phyloP scores from a whole-genome alignment of 2,888 invertebrate genomes.

The Drosophila monieri region DNA sequence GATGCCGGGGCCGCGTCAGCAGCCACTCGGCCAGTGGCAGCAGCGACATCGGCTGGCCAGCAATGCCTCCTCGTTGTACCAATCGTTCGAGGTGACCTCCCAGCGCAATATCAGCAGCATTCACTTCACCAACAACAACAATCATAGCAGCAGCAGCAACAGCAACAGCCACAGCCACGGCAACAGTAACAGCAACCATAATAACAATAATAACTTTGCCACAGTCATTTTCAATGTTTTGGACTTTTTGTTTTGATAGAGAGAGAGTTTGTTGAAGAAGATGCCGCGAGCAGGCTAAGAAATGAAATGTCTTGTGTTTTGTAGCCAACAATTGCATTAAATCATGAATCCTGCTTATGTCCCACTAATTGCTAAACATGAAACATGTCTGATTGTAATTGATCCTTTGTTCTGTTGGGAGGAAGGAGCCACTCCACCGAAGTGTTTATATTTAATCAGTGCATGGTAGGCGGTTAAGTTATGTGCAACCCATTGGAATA shows the following conservation, averaged over 20 bases:
- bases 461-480: slow-evolving; percentile 1
- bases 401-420: too few species aligned
- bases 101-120: slow-evolving; percentile 25
- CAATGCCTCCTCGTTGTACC: slow-evolving; percentile 59
- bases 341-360: slow-evolving; percentile 35
- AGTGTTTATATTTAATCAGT: background rate
- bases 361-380: slow-evolving; percentile 27
- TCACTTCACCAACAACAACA: slow-evolving; percentile 55
- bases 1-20: slow-evolving; percentile 58
- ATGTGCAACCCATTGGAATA: background rate
- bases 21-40: slow-evolving; percentile 10
- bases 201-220: slow-evolving; percentile 78
- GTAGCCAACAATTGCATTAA: slow-evolving; percentile 39
- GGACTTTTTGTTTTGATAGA: slow-evolving; percentile 82
- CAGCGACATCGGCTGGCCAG: slow-evolving; percentile 56
- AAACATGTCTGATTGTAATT: background rate
- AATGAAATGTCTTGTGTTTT: slow-evolving; percentile 55
- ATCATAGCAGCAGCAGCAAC: slow-evolving; percentile 53
- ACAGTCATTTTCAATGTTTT: slow-evolving; percentile 83
- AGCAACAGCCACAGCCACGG: slow-evolving; percentile 63
- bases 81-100: slow-evolving; percentile 58
- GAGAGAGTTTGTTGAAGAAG: background rate
- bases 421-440: too few species aligned
- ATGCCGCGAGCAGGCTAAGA: slow-evolving; percentile 9
- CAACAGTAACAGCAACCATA: slow-evolving; percentile 62